Base-by-base conservation (phyloP, 1,140 invertebrate species). In the Aphaenogaster rudis region DNA sequence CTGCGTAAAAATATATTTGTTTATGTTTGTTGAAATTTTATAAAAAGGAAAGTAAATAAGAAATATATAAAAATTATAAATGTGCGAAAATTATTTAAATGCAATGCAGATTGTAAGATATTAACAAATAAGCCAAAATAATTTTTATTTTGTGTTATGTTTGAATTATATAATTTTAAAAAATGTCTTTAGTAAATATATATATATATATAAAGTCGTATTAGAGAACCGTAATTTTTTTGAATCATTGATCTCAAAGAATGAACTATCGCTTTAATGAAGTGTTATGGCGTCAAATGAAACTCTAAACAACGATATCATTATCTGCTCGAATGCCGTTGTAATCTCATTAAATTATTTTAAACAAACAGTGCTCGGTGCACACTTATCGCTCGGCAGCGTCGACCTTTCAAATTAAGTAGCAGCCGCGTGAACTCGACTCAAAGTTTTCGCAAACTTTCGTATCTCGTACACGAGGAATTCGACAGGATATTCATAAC, bases 281-380 rank as follows among this genome's bases (percentile, higher is more conserved):
- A 78, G 63, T 79, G 84, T 80, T 67, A 86, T 80, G 72, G 84
- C 76, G 76, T 86, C 76, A 79, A 80, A 76, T 84, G 80, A 61
- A 84, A 63, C 69, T 82, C 54, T 76, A 84, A 76, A 84, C 42
- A 84, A 76, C 6, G 80, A 61, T 84, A 84, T 84, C 67, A 76
- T 76, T 84, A 84, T 84, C 80, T 76, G 15, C 69, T 39, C 52
- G 42, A 64, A 50, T 72, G 61, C 33, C 48, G 74, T 79, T 88
- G 67, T 88, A 88, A 88, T 88, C 86, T 88, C 87, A 78, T 86
- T 74, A 77, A 61, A 87, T 74, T 69, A 81, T 74, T 88, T 81
- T 67, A 81, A 88, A 81, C 72, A 86, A 88, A 80, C 86, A 87
- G 52, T 17, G 48, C 15, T 21, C 48, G 48, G 28, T 33, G 8